Evolutionary conservation across 2,888 invertebrate genomes (phyloP).

Genomic region (Galerucella calmariensis): DNA sequence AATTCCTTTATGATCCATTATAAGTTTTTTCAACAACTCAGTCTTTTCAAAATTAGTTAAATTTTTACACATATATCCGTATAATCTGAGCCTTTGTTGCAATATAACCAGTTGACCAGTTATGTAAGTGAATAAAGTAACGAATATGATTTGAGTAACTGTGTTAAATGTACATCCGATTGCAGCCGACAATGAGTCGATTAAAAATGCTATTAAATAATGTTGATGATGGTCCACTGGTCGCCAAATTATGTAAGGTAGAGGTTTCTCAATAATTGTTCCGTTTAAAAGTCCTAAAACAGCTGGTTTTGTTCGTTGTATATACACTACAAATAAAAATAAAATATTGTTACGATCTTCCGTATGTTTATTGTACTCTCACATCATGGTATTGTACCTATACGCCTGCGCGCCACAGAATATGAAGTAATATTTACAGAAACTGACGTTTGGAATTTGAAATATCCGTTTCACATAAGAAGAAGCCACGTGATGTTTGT

Average conservation of each 20-base stretch:
- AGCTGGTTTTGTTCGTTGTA: neutral
- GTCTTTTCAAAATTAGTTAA: neutral
- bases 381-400: too few species aligned
- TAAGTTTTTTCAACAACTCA: neutral
- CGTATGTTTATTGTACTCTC: too few species aligned
- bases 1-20: neutral
- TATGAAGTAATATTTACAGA: too few species aligned
- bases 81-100: slow-evolving; percentile 15
- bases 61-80: neutral
- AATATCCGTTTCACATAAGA: too few species aligned
- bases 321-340: neutral
- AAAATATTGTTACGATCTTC: too few species aligned
- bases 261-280: slow-evolving; percentile 1
- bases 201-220: slow-evolving; percentile 11
- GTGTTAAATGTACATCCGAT: slow-evolving; percentile 26
- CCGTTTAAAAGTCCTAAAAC: neutral
- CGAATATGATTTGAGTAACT: slow-evolving; percentile 11
- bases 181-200: slow-evolving; percentile 14
- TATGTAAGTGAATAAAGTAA: slow-evolving; percentile 22
- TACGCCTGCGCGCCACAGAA: too few species aligned
- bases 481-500: too few species aligned
- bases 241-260: slow-evolving; percentile 22
- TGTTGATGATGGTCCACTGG: slow-evolving; percentile 18
- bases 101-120: slow-evolving; percentile 23
- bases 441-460: too few species aligned